phyloP scores from a whole-genome alignment of 1,140 invertebrate species.

The Drepana arcuata region DNA sequence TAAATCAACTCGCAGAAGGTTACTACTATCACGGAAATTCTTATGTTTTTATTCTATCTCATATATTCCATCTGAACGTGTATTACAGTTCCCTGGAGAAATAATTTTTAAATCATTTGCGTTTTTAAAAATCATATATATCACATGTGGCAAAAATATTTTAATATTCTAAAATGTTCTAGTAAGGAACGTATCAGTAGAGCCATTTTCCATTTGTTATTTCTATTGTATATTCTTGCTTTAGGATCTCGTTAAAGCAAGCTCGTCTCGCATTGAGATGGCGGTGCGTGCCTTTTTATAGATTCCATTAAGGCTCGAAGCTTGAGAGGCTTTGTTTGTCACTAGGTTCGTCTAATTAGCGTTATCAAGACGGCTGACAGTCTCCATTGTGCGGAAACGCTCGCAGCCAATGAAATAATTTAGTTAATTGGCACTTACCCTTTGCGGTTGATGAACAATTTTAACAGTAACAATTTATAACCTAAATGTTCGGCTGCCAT shows the following conservation, averaged over 20 bases:
- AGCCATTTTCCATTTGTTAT: too few relatives aligned
- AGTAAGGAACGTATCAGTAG: neutral
- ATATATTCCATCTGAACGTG: slow-evolving; percentile 4
- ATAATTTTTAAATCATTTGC: neutral
- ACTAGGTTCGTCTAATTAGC: slow-evolving; percentile 24
- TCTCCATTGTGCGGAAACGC: slow-evolving; percentile 9
- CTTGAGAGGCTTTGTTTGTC: slow-evolving; percentile 16
- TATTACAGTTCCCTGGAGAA: neutral
- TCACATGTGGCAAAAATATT: neutral
- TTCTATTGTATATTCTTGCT: too few relatives aligned
- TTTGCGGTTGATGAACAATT: slow-evolving; percentile 6
- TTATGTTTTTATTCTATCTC: slow-evolving; percentile 7
- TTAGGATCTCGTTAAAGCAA: too few relatives aligned
- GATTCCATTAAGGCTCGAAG: slow-evolving; percentile 12
- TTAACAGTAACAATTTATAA: slow-evolving; percentile 1
- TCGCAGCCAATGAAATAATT: slow-evolving; percentile 15
- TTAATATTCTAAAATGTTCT: neutral
- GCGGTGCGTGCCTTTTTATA: slow-evolving; percentile 13
- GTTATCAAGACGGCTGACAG: slow-evolving; percentile 17
- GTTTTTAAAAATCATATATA: neutral
- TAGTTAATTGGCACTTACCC: slow-evolving; percentile 11
- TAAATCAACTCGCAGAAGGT: slow-evolving; percentile 17
- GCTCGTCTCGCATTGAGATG: slow-evolving; percentile 9
- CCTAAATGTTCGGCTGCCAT: too few relatives aligned
- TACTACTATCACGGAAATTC: slow-evolving; percentile 10